These are phyloP conservation scores for Endomychus coccineus DNA, from an alignment of 2,888 invertebrate genomes.

Conservation along the genomic window DNA sequence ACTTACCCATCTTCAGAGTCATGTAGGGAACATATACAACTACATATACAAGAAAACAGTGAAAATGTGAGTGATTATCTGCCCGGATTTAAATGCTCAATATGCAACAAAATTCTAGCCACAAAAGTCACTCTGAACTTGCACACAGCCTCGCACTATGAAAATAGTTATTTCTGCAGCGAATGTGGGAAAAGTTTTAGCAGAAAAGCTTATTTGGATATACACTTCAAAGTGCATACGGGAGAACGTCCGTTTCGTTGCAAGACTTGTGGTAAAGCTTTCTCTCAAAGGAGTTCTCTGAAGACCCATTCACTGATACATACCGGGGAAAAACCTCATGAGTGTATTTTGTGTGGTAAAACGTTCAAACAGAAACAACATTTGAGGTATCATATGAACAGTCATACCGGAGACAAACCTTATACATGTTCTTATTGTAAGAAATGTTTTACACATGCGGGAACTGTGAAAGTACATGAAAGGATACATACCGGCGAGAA, in stretches of 20 bases:
- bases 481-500: no score
- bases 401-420: conserved; percentile 23
- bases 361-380: conserved; percentile 21
- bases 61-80: no score
- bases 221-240: conserved; percentile 30
- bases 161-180: conserved; percentile 26
- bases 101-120: neutral
- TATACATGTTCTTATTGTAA: conserved; percentile 20
- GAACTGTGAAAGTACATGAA: no score
- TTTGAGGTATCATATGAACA: conserved; percentile 22
- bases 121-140: conserved; percentile 20
- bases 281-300: neutral
- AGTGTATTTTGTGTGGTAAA: conserved; percentile 34
- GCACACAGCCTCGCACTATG: conserved; percentile 23
- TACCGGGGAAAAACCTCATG: conserved; percentile 24
- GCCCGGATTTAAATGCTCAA: no score
- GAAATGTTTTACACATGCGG: conserved; percentile 28
- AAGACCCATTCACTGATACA: neutral
- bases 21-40: no score
- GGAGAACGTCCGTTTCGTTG: conserved; percentile 13
- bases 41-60: no score
- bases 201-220: conserved; percentile 29
- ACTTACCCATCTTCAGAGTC: no score
- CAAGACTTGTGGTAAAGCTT: neutral
- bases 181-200: conserved; percentile 27